These are phyloP conservation scores for Prunella strophiata DNA, from an alignment of 2,797 vertebrate genomes.

Conservation along the genomic window DNA sequence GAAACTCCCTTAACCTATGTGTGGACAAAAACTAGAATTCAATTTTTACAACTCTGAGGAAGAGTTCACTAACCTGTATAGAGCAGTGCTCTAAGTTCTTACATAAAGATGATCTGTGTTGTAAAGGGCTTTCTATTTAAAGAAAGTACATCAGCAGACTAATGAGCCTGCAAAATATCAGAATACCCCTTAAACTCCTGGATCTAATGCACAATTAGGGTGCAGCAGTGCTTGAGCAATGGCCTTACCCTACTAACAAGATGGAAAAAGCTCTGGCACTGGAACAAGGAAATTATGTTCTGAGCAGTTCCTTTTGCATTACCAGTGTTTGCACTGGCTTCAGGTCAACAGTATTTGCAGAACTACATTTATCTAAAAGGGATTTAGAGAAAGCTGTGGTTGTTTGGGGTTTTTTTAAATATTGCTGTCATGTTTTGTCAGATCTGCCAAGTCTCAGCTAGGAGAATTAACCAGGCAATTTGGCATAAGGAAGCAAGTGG, in stretches of 20 bases:
- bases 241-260: not conserved
- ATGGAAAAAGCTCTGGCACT: not conserved
- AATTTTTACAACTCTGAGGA: not conserved
- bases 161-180: not conserved
- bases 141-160: not conserved
- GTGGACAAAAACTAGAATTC: not conserved
- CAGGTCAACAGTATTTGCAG: not conserved
- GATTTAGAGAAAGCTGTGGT: not conserved
- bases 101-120: not conserved
- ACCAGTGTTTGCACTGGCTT: not conserved
- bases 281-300: not conserved
- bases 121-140: not conserved
- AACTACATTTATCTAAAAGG: not conserved
- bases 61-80: not conserved
- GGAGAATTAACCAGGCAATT: not conserved
- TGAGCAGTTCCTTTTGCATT: not conserved
- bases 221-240: not conserved
- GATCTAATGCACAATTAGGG: not conserved
- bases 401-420: not conserved
- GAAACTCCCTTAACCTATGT: not conserved
- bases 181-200: rapidly evolving
- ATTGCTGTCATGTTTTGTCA: not conserved
- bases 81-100: not conserved
- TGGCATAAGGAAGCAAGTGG: not conserved
- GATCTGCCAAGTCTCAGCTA: not conserved